Percentiles rank a stretch among this genome's conserved stretches.
These are phyloP conservation scores for Aporrectodea caliginosa DNA, from an alignment of 1,140 invertebrate genomes.

Conservation along the genomic window DNA sequence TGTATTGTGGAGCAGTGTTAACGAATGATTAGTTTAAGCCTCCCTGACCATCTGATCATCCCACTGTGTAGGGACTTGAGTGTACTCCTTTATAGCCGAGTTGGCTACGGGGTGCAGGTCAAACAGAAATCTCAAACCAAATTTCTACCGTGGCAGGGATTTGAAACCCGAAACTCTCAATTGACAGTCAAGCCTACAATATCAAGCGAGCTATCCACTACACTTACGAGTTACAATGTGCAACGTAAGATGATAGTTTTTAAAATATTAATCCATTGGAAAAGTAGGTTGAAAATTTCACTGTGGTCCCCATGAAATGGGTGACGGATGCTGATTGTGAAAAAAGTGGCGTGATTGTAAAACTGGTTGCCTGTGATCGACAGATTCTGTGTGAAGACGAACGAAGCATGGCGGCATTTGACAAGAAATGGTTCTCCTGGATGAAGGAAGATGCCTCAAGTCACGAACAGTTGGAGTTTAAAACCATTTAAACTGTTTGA, in stretches of 20 bases:
- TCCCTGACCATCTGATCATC: too few species aligned
- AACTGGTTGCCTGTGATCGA: not conserved
- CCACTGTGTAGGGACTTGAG: too few species aligned
- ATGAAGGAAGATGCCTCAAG: not conserved
- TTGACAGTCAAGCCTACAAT: too few species aligned
- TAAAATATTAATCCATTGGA: not conserved
- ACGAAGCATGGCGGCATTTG: not conserved
- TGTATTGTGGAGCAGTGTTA: too few species aligned
- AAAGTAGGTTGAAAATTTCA: not conserved
- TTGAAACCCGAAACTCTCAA: too few species aligned
- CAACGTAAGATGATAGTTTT: not conserved
- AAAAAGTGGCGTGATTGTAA: too few species aligned
- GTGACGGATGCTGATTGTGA: too few species aligned
- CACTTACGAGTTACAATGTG: not conserved
- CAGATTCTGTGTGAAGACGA: not conserved
- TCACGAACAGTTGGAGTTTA: not conserved
- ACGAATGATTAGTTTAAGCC: too few species aligned
- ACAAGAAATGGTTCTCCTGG: not conserved
- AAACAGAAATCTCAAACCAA: too few species aligned
- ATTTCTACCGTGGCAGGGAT: too few species aligned
- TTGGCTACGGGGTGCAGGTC: too few species aligned
- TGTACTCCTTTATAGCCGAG: too few species aligned
- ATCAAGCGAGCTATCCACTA: not conserved
- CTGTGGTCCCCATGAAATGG: not conserved
- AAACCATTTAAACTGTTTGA: not conserved